phyloP scores from a whole-genome alignment of 2,888 invertebrate species.

The Caenorhabditis sinica region DNA sequence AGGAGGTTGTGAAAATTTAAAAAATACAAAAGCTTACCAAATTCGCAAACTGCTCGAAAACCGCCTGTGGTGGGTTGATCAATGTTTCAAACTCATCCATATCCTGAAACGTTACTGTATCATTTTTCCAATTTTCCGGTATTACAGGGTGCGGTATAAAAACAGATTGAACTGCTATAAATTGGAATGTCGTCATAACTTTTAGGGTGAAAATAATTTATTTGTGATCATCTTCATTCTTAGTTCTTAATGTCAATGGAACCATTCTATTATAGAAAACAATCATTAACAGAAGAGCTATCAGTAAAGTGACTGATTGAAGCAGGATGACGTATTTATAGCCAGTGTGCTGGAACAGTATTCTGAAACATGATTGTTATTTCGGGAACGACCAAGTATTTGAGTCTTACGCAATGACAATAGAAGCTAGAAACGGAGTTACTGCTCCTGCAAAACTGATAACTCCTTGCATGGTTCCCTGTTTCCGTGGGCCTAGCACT shows the following conservation, averaged over 20 bases:
- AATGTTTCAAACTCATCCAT: too few relatives aligned
- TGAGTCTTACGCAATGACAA: slow-evolving; percentile 67
- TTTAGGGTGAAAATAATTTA: too few relatives aligned
- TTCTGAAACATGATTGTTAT: slow-evolving; percentile 46
- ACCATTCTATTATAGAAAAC: slow-evolving; percentile 70
- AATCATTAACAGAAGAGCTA: slow-evolving; percentile 61
- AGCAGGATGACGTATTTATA: slow-evolving; percentile 68
- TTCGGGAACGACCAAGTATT: background rate
- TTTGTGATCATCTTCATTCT: slow-evolving; percentile 17
- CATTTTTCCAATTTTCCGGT: too few relatives aligned
- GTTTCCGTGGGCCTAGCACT: slow-evolving; percentile 71
- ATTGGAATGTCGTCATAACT: too few relatives aligned
- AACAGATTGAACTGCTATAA: too few relatives aligned
- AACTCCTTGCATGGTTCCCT: slow-evolving; percentile 76
- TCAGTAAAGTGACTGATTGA: slow-evolving; percentile 58
- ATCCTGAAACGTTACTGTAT: too few relatives aligned
- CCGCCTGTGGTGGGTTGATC: too few relatives aligned
- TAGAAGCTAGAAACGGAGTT: slow-evolving; percentile 69
- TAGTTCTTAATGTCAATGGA: slow-evolving; percentile 67
- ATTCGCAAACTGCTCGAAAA: too few relatives aligned
- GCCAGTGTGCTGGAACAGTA: slow-evolving; percentile 72
- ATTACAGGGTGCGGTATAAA: too few relatives aligned
- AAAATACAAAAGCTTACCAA: too few relatives aligned
- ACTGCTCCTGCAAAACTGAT: slow-evolving; percentile 71
- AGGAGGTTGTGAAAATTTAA: too few relatives aligned